phyloP scores from a whole-genome alignment of 2,113 vertebrate species.

The Misgurnus mizolepis region DNA sequence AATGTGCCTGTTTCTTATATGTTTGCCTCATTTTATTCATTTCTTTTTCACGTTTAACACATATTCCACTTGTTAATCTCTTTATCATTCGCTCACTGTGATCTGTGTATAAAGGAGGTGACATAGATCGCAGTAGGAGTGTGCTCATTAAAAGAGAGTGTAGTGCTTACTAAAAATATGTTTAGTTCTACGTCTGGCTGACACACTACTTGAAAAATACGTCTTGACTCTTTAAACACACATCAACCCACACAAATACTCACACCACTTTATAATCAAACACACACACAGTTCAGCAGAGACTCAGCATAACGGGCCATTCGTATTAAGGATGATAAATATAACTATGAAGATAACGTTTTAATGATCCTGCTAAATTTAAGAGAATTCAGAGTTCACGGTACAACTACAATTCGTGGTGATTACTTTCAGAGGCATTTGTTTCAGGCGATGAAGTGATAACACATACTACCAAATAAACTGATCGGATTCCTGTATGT shows the following conservation, averaged over 20 bases:
- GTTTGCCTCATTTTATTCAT: not conserved
- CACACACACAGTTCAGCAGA: not conserved
- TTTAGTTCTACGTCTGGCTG: constrained; percentile 58
- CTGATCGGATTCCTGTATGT: too few relatives aligned
- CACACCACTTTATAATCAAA: constrained; percentile 18
- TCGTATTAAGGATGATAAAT: too few relatives aligned
- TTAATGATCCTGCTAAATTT: too few relatives aligned
- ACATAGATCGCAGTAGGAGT: constrained; percentile 50
- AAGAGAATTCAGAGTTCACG: too few relatives aligned
- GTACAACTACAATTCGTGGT: too few relatives aligned
- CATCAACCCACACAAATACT: constrained; percentile 14
- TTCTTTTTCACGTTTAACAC: constrained; percentile 44
- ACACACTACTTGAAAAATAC: not conserved
- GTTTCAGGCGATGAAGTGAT: too few relatives aligned
- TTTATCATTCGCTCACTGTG: constrained; percentile 50
- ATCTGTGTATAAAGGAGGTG: constrained; percentile 56
- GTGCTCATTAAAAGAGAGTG: constrained; percentile 66
- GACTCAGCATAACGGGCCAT: too few relatives aligned
- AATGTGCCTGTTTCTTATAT: not conserved
- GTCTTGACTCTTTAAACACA: constrained; percentile 29
- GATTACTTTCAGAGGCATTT: too few relatives aligned
- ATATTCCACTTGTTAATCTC: constrained; percentile 52
- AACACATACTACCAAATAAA: too few relatives aligned
- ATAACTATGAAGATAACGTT: too few relatives aligned
- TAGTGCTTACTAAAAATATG: constrained; percentile 66